These are phyloP conservation scores for Merluccius polli DNA, from an alignment of 2,797 vertebrate species.

Conservation along the genomic window DNA sequence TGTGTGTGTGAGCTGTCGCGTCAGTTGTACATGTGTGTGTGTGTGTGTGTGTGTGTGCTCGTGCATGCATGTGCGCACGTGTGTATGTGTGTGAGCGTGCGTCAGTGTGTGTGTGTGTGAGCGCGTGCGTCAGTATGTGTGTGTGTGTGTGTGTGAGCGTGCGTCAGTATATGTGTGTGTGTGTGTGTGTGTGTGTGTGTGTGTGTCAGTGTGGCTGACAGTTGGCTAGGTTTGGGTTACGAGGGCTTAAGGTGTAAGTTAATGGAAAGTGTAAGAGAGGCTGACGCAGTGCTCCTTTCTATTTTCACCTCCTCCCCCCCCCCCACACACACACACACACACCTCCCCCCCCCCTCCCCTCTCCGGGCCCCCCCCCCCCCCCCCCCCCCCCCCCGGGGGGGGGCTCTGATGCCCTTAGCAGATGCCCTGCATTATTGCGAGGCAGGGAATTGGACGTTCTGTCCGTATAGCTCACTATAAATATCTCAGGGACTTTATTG, in stretches of 20 bases:
- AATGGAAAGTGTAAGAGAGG: constrained; percentile 65
- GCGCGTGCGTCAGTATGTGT: too few species aligned
- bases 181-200: constrained; percentile 38
- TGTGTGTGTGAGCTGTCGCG: too few species aligned
- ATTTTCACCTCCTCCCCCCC: constrained; percentile 70
- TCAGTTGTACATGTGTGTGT: too few species aligned
- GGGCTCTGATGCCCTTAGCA: constrained; percentile 87
- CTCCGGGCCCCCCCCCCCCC: constrained; percentile 56
- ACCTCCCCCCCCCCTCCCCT: constrained; percentile 43
- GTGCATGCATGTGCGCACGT: not conserved
- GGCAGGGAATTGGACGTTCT: constrained; percentile 86
- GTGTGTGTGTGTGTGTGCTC: too few species aligned
- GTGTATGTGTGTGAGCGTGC: not conserved
- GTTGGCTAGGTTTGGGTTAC: constrained; percentile 55
- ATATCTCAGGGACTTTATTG: constrained; percentile 95
- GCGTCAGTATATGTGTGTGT: constrained; percentile 27
- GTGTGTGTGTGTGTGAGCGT: not conserved
- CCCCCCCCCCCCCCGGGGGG: constrained; percentile 29
- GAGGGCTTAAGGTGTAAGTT: constrained; percentile 64
- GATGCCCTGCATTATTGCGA: constrained; percentile 85
- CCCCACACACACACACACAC: too few species aligned
- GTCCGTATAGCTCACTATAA: constrained; percentile 89
- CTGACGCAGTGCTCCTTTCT: constrained; percentile 66
- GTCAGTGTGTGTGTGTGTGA: not conserved
- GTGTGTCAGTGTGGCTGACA: constrained; percentile 31